A percentile compares a stretch with the other conserved stretches of the same genome.
These are phyloP conservation scores for Deroptyus accipitrinus DNA, from an alignment of 2,113 vertebrate species.

Conservation along the genomic window DNA sequence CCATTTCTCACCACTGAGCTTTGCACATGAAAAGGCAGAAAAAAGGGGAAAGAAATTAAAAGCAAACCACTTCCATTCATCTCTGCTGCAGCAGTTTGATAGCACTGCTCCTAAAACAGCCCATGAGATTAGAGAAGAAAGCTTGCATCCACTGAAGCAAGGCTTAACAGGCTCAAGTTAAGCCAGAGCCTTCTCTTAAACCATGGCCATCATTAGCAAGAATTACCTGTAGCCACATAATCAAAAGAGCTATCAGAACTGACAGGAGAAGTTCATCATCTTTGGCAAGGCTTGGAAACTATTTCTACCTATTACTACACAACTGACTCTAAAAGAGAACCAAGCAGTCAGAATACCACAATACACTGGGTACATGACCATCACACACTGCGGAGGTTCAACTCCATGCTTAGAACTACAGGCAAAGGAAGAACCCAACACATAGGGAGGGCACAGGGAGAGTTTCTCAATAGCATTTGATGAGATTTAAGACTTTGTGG, in stretches of 20 bases:
- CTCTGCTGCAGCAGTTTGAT: not conserved
- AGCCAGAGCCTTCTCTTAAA: conserved; percentile 38
- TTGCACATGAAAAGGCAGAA: not conserved
- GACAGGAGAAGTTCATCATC: conserved; percentile 50
- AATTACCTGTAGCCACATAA: conserved; percentile 59
- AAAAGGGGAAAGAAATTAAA: not conserved
- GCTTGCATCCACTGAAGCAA: conserved; percentile 19
- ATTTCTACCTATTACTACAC: not conserved
- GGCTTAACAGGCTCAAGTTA: conserved; percentile 25
- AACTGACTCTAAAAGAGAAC: not conserved
- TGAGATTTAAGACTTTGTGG: not conserved
- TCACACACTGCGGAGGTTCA: not conserved
- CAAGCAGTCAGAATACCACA: not conserved
- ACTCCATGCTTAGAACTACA: not conserved
- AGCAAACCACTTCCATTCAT: conserved; percentile 3
- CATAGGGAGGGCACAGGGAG: not conserved
- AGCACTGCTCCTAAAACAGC: not conserved
- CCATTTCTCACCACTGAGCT: not conserved
- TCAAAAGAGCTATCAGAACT: conserved; percentile 41
- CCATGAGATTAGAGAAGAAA: conserved; percentile 44
- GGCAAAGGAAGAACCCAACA: not conserved
- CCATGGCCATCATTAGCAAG: conserved; percentile 41
- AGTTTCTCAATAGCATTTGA: not conserved
- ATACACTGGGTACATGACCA: not conserved
- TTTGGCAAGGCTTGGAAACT: conserved; percentile 18